These are phyloP conservation scores for Lomographa bimaculata DNA, from an alignment of 2,888 invertebrate species.

Conservation along the genomic window DNA sequence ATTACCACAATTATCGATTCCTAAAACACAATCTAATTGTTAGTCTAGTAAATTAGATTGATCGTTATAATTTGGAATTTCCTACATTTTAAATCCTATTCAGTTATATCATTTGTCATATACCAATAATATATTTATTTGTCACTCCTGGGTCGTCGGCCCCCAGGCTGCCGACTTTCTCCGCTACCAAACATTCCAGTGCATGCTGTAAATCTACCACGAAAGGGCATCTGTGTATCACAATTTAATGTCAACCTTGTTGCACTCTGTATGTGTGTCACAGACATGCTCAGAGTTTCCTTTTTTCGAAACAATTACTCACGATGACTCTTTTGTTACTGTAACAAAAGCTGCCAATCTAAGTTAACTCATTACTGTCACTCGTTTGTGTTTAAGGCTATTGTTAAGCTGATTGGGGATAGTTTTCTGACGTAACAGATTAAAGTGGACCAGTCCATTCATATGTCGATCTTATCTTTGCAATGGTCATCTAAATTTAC, in stretches of 20 bases:
- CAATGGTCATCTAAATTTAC: constrained; percentile 65
- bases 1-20: constrained; percentile 19
- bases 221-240: constrained; percentile 23
- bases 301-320: constrained; percentile 3
- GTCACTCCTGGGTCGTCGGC: constrained; percentile 23
- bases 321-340: constrained; percentile 1
- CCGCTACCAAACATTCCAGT: constrained; percentile 24
- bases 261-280: constrained; percentile 17
- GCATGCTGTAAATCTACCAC: constrained; percentile 20
- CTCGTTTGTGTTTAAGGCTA: constrained; percentile 13
- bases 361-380: constrained; percentile 12
- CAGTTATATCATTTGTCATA: constrained; percentile 10
- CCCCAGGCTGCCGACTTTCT: constrained; percentile 28
- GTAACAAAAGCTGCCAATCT: constrained; percentile 6
- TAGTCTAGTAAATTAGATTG: constrained; percentile 17
- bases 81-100: constrained; percentile 7
- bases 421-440: constrained; percentile 60
- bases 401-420: constrained; percentile 15
- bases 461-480: constrained; percentile 57
- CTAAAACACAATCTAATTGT: constrained; percentile 11
- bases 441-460: constrained; percentile 59
- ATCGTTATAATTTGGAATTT: constrained; percentile 16
- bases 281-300: constrained; percentile 8
- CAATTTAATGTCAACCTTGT: constrained; percentile 22
- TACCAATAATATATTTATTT: constrained; percentile 2